A percentile compares a stretch with the other conserved stretches of the same genome.
These are phyloP conservation scores for Microtus pennsylvanicus DNA, from an alignment of 2,113 vertebrate genomes.

Conservation along the genomic window DNA sequence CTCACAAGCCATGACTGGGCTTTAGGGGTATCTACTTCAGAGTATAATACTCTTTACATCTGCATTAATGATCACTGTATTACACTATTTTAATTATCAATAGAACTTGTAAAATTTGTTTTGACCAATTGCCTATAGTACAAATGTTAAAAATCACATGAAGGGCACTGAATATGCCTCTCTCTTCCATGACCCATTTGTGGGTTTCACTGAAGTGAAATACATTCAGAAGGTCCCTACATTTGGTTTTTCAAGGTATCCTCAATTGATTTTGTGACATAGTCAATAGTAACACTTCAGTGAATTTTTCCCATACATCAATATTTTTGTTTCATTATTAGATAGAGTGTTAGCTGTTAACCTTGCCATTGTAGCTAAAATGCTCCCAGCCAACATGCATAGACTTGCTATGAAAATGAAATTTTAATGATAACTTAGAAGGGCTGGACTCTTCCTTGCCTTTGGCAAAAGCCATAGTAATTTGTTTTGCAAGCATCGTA, in stretches of 20 bases:
- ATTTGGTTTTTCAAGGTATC: neutral
- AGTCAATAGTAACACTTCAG: neutral
- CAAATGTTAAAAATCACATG: conserved; percentile 3
- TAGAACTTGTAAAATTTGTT: conserved; percentile 13
- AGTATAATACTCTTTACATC: neutral
- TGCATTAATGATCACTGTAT: neutral
- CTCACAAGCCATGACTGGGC: neutral
- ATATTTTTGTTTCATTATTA: neutral
- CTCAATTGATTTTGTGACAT: neutral
- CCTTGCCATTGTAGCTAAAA: conserved; percentile 12
- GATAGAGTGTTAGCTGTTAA: conserved; percentile 30
- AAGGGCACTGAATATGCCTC: accelerated
- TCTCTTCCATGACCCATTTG: neutral
- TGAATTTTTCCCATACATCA: neutral
- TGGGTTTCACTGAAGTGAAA: neutral
- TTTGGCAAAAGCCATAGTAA: conserved; percentile 71
- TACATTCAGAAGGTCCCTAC: neutral
- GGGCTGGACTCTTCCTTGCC: conserved; percentile 60
- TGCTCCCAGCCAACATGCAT: conserved; percentile 21
- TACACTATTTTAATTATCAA: neutral
- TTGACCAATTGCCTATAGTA: neutral
- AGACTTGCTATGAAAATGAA: conserved; percentile 64
- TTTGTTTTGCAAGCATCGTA: conserved; percentile 61
- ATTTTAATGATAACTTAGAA: conserved; percentile 63
- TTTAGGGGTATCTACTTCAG: neutral